Evolutionary conservation across 2,113 vertebrate species (phyloP), one percentile per base, ranked within the genome.

Genomic region (Xenopus tropicalis): DNA sequence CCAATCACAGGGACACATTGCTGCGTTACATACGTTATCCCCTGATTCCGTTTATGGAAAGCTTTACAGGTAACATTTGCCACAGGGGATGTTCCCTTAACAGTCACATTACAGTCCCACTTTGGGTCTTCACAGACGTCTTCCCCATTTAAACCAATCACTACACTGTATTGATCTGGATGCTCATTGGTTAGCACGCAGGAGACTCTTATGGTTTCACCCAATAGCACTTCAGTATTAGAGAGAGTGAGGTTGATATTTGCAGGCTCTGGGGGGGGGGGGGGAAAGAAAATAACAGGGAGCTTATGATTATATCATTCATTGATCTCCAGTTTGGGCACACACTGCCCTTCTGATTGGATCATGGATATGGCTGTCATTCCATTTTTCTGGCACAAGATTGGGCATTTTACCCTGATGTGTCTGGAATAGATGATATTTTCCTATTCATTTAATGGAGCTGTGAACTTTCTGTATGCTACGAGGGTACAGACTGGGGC

Each of bases 181-280:
- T 59, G 6, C 4, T 11, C 3, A 11, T 25, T 58, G 19, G 54
- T 48, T 46, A 73, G 10, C 44, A 20, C 5, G 24, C 71, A 73
- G 19, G 1, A 4, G 8, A 21, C 71, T 0, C 29, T 59, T 22
- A 73, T 37, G 2, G 21, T 66, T 25, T 46, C 22, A 11, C 17
- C 22, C 37, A 58, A 13, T 20, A 46, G 22, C 10, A 25, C 37
- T 14, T 5, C 6, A 6, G 37, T 19, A 9, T 10, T 48, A 6
- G 63, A 48, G 9, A 66, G 13, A 14, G 10, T 10, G 9, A 66
- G 37, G 6, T 13, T 57, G 17, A 73, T 14, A 7, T 8, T 21
- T 16, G 71, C 62, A 25, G 2, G 9, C 19, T 66, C 71, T 73
- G 63, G 4, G 25, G 46, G n/a, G n/a, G n/a, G n/a, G n/a, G n/a